Conservation (phyloP, 2,888 invertebrate genomes). For the Trissolcus brochymenae region DNA sequence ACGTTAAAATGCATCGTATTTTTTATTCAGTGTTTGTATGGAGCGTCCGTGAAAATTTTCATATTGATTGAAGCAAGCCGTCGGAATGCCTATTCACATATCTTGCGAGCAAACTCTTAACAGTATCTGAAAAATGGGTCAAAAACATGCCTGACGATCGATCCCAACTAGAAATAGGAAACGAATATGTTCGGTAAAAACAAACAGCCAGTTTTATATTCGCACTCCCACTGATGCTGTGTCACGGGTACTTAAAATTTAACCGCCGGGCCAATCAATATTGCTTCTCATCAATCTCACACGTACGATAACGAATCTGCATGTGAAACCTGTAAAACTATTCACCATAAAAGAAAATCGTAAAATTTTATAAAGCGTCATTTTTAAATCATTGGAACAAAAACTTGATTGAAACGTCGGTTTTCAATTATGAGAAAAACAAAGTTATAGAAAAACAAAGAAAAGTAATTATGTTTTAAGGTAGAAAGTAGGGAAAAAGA, state of each 20-base stretch:
- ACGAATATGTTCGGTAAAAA: conserved; percentile 22
- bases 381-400: no score
- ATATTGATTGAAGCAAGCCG: conserved; percentile 5
- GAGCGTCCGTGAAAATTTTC: neutral
- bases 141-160: conserved; percentile 32
- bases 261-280: conserved; percentile 9
- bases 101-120: conserved; percentile 20
- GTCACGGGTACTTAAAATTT: conserved; percentile 12
- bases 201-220: neutral
- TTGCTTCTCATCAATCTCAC: neutral
- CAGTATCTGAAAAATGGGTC: conserved; percentile 31
- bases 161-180: conserved; percentile 30
- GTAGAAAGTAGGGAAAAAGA: no score
- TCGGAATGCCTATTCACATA: conserved; percentile 18
- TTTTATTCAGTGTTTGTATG: neutral
- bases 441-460: no score
- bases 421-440: no score
- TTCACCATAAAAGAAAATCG: no score
- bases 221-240: neutral
- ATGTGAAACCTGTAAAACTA: no score
- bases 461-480: no score
- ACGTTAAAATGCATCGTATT: no score
- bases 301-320: no score
- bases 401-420: no score
- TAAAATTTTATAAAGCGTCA: no score